A percentile compares a stretch with the other conserved stretches of the same genome.
Evolutionary conservation across 1,140 invertebrate species (phyloP).

Genomic region (Zaprionus gabonicus): DNA sequence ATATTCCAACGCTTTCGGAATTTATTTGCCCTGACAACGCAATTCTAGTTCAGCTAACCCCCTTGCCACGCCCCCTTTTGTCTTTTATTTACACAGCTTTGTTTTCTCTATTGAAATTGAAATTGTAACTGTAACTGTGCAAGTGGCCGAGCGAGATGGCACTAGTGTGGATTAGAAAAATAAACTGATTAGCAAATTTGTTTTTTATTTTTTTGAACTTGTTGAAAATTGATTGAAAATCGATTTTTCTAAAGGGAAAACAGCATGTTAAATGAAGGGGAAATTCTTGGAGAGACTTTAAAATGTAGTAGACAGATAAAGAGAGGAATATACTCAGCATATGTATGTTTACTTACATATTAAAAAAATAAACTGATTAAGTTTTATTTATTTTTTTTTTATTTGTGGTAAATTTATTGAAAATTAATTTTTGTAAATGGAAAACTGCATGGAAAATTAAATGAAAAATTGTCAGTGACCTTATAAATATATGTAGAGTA

Average conservation of each 20-base stretch:
- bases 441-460: constrained; percentile 7
- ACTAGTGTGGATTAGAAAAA: neutral
- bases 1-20: constrained; percentile 47
- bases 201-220: neutral
- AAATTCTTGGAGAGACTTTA: neutral
- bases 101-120: constrained; percentile 23
- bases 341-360: too few relatives aligned
- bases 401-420: constrained; percentile 13
- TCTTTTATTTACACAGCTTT: constrained; percentile 38
- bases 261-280: neutral
- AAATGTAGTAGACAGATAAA: neutral
- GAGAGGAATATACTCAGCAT: too few relatives aligned
- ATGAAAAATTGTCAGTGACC: neutral
- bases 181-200: constrained; percentile 6
- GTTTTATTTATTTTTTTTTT: too few relatives aligned
- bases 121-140: constrained; percentile 6
- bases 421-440: constrained; percentile 24
- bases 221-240: constrained; percentile 29
- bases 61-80: neutral
- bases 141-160: neutral
- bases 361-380: constrained; percentile 5
- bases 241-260: constrained; percentile 30
- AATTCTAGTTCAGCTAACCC: constrained; percentile 59
- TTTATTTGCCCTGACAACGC: constrained; percentile 76
- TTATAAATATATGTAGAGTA: neutral